Conservation (phyloP, 1,140 invertebrate species). For the Cecropterus lyciades region DNA sequence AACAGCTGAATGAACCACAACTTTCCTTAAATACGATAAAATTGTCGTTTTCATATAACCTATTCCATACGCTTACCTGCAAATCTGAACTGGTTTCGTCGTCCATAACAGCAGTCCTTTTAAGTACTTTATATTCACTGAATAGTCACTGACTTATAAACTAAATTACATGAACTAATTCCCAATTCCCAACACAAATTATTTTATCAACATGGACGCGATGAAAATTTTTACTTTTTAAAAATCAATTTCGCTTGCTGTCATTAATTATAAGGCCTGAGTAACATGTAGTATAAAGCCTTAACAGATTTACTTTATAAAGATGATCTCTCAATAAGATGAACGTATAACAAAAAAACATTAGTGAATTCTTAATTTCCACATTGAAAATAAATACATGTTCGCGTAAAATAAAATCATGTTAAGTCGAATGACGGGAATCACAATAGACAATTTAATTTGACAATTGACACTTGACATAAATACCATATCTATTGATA, state of each 20-base stretch:
- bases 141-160: neutral
- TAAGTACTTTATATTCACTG: conserved; percentile 6
- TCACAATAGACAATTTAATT: too few relatives aligned
- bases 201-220: conserved; percentile 20
- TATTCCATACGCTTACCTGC: conserved; percentile 56
- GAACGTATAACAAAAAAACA: too few relatives aligned
- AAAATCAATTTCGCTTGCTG: neutral
- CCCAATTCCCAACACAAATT: neutral
- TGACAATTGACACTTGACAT: too few relatives aligned
- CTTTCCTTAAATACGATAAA: neutral
- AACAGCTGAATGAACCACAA: neutral
- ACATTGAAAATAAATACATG: too few relatives aligned
- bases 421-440: too few relatives aligned
- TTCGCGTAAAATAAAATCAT: too few relatives aligned
- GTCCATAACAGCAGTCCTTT: conserved; percentile 63
- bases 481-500: too few relatives aligned
- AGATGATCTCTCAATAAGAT: too few relatives aligned
- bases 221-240: conserved; percentile 1
- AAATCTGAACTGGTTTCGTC: conserved; percentile 71
- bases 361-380: too few relatives aligned
- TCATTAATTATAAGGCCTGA: neutral
- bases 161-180: neutral
- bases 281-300: neutral
- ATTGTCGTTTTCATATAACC: conserved; percentile 46
- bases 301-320: too few relatives aligned